phyloP scores from a whole-genome alignment of 2,888 invertebrate species.

The Herminia tarsipennalis region DNA sequence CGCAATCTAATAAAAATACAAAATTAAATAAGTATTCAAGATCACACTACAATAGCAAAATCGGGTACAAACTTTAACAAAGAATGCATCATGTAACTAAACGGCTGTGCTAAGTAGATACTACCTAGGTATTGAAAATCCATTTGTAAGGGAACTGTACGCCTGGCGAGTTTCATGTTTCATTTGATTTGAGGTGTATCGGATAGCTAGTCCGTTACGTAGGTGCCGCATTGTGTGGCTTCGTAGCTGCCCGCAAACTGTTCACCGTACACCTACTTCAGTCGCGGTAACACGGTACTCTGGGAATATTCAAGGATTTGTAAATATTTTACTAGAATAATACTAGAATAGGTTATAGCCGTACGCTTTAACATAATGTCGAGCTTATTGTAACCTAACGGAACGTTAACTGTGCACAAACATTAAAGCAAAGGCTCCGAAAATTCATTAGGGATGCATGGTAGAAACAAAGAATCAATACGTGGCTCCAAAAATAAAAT shows the following conservation, averaged over 20 bases:
- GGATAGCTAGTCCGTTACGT: constrained; percentile 60
- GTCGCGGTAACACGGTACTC: constrained; percentile 28
- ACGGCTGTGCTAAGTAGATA: not conserved
- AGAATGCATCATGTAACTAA: not conserved
- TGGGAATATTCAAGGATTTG: constrained; percentile 20
- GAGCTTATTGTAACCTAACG: not conserved
- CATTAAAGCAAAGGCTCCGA: constrained; percentile 5
- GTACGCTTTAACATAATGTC: not conserved
- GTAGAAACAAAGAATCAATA: constrained; percentile 63
- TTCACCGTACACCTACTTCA: constrained; percentile 37
- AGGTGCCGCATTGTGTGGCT: constrained; percentile 74
- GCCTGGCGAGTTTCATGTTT: constrained; percentile 62
- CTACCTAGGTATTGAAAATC: constrained; percentile 30
- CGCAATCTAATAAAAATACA: no score
- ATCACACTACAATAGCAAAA: no score
- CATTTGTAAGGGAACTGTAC: constrained; percentile 34
- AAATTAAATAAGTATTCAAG: no score
- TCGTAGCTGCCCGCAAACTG: constrained; percentile 65
- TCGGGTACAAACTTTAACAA: no score
- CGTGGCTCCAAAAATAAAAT: constrained; percentile 71
- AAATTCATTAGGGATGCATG: constrained; percentile 16
- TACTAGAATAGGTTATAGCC: not conserved
- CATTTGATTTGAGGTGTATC: constrained; percentile 73
- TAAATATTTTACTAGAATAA: constrained; percentile 11
- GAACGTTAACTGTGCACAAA: not conserved